Base-by-base conservation (phyloP, 2,797 vertebrate species). In the Enteromius viviparus region DNA sequence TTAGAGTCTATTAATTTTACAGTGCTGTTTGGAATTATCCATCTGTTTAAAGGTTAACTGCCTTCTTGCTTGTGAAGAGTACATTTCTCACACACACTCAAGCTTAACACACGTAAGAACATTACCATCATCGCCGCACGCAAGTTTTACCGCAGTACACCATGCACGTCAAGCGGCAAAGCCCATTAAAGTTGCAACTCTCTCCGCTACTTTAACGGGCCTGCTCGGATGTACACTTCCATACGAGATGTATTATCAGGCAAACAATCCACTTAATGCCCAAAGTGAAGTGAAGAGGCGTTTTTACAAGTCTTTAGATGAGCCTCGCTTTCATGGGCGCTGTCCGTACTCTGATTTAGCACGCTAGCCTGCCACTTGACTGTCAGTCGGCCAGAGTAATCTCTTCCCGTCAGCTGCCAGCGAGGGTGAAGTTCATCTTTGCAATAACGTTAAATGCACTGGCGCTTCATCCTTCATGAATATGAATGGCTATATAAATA, bases 11-110 rank as follows among this genome's bases (percentile, higher is more conserved):
- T 96, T 94, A 95, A 95, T 96, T 96, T 95, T 94, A 94, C 92
- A 91, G 91, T 92, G 92, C 93, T 95, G 93, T 95, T 95, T 94
- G 91, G 92, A 94, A 94, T 95, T 93, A 94, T 94, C 93, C 94
- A 94, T 96, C 93, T 95, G 95, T 94, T 95, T 95, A 96, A 96
- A 97, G 96, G 96, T 97, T 95, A 96, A 95, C 94, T 94, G 94
- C 94, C 94, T 94, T 92, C 92, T 93, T 91, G 92, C 93, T 91
- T 93, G 91, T 88, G 94, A 94, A 94, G 94, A 93, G 91, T 92
- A 89, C 90, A 90, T 94, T 90, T 95, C 93, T 93, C 92, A 94
- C 91, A 91, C 91, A 74, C 85, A 74, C 87, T 89, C 89, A 89
- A 29, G 29, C 79, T 86, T 49, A 81, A 75, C 76, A 45, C 62